Evolutionary conservation across 2,888 invertebrate genomes (phyloP).

Genomic region (Drosophila borborema): DNA sequence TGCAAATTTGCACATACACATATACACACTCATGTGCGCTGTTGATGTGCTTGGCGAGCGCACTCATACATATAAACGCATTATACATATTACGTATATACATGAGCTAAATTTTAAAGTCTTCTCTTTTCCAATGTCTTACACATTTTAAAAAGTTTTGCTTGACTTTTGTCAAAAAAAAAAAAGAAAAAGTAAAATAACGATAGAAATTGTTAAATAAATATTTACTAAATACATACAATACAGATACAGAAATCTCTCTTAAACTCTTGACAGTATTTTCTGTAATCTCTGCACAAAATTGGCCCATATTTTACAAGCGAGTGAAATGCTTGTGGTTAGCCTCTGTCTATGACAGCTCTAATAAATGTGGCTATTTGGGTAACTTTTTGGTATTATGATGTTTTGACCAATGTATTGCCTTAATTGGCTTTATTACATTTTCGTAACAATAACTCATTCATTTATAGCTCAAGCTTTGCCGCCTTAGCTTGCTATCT

Average conservation of each 20-base stretch:
- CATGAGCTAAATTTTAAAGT: too few species aligned
- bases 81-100: too few species aligned
- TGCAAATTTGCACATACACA: too few species aligned
- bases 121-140: background rate
- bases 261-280: background rate
- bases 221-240: too few species aligned
- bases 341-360: slow-evolving; percentile 12
- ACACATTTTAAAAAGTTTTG: background rate
- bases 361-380: slow-evolving; percentile 18
- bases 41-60: too few species aligned
- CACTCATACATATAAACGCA: too few species aligned
- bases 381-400: slow-evolving; percentile 5
- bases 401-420: slow-evolving; percentile 6
- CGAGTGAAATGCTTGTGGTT: background rate
- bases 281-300: background rate
- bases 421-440: slow-evolving; percentile 28
- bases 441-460: slow-evolving; percentile 18
- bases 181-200: background rate
- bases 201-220: background rate
- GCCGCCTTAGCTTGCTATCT: slow-evolving; percentile 21
- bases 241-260: background rate
- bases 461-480: slow-evolving; percentile 31
- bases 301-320: background rate
- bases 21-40: too few species aligned
- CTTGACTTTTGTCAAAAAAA: too few species aligned